Base-by-base conservation (phyloP, 1,140 invertebrate genomes). In the Cotesia glomerata region DNA sequence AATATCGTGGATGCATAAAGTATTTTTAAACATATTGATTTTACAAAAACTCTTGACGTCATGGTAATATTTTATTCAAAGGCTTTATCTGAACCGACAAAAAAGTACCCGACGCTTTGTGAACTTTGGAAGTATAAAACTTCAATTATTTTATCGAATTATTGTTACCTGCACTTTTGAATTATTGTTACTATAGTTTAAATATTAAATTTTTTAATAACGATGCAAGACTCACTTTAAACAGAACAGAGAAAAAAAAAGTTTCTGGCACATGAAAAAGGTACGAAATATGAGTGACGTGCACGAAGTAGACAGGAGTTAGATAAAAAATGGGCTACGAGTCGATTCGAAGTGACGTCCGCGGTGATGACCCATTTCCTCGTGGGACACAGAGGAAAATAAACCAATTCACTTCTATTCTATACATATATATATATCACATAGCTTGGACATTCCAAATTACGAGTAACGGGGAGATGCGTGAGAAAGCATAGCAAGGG, bases 341-440 rank as follows among this genome's bases (percentile, higher is more conserved):
- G 65, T 67, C 65, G 26, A 67, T 34, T 13, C 13, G 49, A 67
- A 49, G 39, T 67, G 65, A 67, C 65, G 65, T 52, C 39, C 49
- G 26, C 59, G 34, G 62, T 49, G 51, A 35, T 36, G 62, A 67
- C 65, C 65, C 65, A 67, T 67, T 34, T 67, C 14, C 65, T 39
- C 65, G 5, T 18, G 65, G 65, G 49, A 54, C 65, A 54, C 4
- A 9, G 39, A 26, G 35, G 26, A 36, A 65, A 65, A 65, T 65
- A 65, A 65, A 65, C 63, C 36, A 65, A 65, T 65, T 49, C 63
- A 65, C 63, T 26, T 26, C 26, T 26, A 26, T 26, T 26, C 26
- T 26, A 26, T 26, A 26, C 26, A 26, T 26, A 26, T 26, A 26
- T 26, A 26, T 2, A 26, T 26, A n/a, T n/a, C 36, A 14, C 13